Evolutionary conservation across 30 jellyfish, hydroid and myxozoan species (phyloP), one percentile per base, ranked within the genome.

Genomic region (Rhopilema esculentum): DNA sequence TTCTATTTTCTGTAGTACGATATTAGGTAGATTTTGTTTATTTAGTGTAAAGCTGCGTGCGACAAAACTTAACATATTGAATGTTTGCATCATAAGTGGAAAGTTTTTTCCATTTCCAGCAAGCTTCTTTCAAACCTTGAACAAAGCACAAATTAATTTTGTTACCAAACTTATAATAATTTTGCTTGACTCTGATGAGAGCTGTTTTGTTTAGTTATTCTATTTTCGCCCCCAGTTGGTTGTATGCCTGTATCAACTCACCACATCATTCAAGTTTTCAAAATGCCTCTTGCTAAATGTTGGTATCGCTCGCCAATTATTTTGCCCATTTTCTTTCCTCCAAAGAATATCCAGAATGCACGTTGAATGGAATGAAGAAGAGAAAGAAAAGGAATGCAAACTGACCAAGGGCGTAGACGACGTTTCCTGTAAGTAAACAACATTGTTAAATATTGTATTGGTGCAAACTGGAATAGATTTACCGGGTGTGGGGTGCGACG

Each of bases 291-390:
- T 22, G 69, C 76, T 4, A 69, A 31, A 2, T n/a, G 8, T 18
- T 69, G 71, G 8, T 32, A 57, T 7, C 0, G 68, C n/a, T 72
- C 66, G 22, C 27, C 1, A 30, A 28, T 73, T 16, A 16, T 76
- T 29, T 62, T 75, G 4, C 89, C 90, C 27, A 64, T 76, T 67
- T 26, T 48, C 17, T 69, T 86, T 15, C 95, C 95, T 20, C 95
- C 95, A 69, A 87, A 87, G 20, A 87, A 40, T 21, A 87, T 48
- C 95, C 95, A 87, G 57, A 87, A 87, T 24, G 90, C 81, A 69
- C 74, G 25, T 33, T 61, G 49, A 77, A 69, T 49, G 95, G 95
- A 26, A 87, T 30, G 72, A 64, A 87, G 27, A 87, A 66, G 18
- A 77, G 31, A 50, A 87, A 50, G 86, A 87, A 87, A 19, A 87